A percentile compares a stretch with the other conserved stretches of the same genome.
Evolutionary conservation across 2,113 vertebrate species (phyloP).

Genomic region (Chelonoidis abingdonii): DNA sequence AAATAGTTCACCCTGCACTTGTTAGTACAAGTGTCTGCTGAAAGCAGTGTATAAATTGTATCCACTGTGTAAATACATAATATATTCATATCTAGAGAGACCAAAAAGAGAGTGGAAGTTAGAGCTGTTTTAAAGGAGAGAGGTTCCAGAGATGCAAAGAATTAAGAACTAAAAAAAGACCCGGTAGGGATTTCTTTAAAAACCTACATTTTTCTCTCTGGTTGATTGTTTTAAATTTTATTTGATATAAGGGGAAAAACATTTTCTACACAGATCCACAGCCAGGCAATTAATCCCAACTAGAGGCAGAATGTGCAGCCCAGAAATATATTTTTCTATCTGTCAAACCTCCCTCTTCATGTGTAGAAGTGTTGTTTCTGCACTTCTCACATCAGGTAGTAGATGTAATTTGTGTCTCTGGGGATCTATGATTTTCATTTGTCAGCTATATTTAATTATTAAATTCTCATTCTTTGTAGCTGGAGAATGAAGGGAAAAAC

Average conservation of each 20-base stretch:
- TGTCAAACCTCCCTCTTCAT: neutral
- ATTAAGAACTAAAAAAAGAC: neutral
- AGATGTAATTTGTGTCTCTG: neutral
- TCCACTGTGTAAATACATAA: neutral
- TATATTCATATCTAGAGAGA: neutral
- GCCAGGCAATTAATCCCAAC: conserved; percentile 42
- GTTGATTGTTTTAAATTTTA: conserved; percentile 31
- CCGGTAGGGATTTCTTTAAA: neutral
- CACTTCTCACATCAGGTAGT: neutral
- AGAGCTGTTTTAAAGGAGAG: conserved; percentile 1
- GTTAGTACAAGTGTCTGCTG: neutral
- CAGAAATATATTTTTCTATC: conserved; percentile 33
- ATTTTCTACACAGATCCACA: neutral
- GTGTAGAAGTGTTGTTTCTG: conserved; percentile 15
- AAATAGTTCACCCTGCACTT: neutral
- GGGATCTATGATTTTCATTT: neutral
- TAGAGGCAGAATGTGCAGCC: neutral
- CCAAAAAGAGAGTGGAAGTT: conserved; percentile 16
- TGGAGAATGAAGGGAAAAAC: neutral
- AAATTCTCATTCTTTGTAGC: conserved; percentile 23
- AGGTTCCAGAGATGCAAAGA: neutral
- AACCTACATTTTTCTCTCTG: neutral
- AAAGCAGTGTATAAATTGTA: neutral
- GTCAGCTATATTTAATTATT: neutral
- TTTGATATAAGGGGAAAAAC: neutral